Percentiles rank a stretch among this genome's conserved stretches.
These are phyloP conservation scores for Urocolius indicus DNA, from an alignment of 2,113 vertebrate genomes.

Conservation along the genomic window DNA sequence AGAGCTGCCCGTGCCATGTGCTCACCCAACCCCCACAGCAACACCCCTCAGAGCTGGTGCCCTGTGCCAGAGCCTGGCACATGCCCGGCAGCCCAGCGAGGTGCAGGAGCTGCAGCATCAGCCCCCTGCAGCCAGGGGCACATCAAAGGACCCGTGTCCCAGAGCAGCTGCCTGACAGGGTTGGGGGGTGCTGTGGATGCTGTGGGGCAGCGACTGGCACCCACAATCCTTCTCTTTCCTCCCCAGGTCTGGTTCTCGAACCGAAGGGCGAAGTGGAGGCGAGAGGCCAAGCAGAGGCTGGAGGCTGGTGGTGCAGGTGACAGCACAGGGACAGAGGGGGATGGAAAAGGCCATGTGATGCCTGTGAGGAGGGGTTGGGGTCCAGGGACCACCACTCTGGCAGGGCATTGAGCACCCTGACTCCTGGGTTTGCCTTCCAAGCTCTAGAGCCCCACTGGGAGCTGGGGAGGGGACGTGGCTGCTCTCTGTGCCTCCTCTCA, in stretches of 20 bases:
- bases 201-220: fast-evolving
- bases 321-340: neutral
- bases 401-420: fast-evolving
- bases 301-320: neutral
- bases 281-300: neutral
- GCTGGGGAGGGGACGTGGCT: neutral
- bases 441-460: neutral
- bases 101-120: neutral
- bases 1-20: fast-evolving
- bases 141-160: no score
- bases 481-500: fast-evolving
- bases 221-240: neutral
- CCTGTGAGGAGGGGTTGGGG: neutral
- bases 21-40: no score
- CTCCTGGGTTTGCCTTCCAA: neutral
- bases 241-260: constrained; percentile 55
- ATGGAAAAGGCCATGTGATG: fast-evolving
- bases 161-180: no score
- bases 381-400: neutral
- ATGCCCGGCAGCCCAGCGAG: fast-evolving
- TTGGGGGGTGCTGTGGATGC: neutral
- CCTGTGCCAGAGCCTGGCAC: fast-evolving
- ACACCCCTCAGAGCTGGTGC: no score
- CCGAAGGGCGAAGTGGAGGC: constrained; percentile 25
- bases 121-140: no score